Base-by-base conservation (phyloP, 2,113 vertebrate genomes). In the Oceanodroma tethys region DNA sequence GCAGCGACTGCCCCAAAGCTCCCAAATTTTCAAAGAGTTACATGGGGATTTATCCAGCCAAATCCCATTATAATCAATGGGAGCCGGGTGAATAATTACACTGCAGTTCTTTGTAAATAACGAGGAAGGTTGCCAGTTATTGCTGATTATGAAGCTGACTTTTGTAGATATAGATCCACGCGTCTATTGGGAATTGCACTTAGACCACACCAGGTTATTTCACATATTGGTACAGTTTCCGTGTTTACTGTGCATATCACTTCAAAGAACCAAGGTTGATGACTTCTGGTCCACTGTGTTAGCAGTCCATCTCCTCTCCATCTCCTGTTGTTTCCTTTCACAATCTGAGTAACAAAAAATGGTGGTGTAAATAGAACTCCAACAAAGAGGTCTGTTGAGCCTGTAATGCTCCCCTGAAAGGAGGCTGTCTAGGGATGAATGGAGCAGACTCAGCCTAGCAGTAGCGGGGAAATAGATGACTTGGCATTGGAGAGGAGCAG, bases 301-400 rank as follows among this genome's bases (percentile, higher is more conserved):
- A 93, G 91, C 89, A 53, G 91, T 68, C 93, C 17, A 8, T 96
- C 94, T 96, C 72, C 87, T 95, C 96, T 96, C 95, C 85, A 68
- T 95, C 95, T 95, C 94, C 95, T 90, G 96, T 97, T 95, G 95
- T 97, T 97, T 93, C 96, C 91, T 96, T 97, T 97, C 96, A 97
- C 87, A 95, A 63, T 62, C 85, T 8, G 29, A 84, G 93, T 95
- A 95, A 97, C 94, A 96, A 96, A 97, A 97, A 97, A 97, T 94
- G 92, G 92, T 81, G 95, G 95, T 95, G 96, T 97, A 97, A 97
- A 97, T 96, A 97, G 96, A 86, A 7, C 66, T 95, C 88, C 91
- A 94, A 97, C 97, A 97, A 97, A 97, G 91, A 93, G 79, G 58
- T 96, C 97, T 95, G 95, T 95, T 96, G 95, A 97, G 97, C 91